A percentile compares a stretch with the other conserved stretches of the same genome.
phyloP scores from a whole-genome alignment of 2,888 invertebrate genomes.

The Invenusta paracnida region DNA sequence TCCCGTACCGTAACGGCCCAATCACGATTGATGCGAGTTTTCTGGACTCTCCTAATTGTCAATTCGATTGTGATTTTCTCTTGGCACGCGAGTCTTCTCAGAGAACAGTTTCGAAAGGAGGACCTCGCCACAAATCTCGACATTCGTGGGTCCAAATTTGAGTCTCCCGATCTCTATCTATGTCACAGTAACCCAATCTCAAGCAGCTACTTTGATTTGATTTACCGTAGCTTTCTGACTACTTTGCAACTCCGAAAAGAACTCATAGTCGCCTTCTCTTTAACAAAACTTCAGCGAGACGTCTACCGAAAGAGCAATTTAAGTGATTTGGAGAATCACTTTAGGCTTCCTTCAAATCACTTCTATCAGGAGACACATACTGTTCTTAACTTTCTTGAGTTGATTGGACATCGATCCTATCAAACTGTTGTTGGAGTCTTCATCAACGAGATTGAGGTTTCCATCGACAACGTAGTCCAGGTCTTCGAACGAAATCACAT shows the following conservation, averaged over 20 bases:
- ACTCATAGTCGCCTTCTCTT: too few species aligned
- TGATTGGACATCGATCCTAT: neutral
- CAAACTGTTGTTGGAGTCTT: neutral
- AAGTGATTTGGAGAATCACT: too few species aligned
- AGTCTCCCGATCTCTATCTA: neutral
- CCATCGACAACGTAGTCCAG: neutral
- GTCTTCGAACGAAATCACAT: neutral
- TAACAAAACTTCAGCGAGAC: constrained; percentile 12
- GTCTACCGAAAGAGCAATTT: too few species aligned
- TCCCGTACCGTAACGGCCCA: neutral
- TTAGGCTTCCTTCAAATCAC: neutral
- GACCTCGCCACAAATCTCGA: neutral
- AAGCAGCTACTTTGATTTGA: too few species aligned
- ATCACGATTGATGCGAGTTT: neutral
- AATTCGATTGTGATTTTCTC: neutral
- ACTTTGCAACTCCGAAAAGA: too few species aligned
- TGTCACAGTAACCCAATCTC: neutral
- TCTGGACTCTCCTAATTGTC: neutral
- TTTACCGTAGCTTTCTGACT: too few species aligned
- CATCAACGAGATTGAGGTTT: neutral
- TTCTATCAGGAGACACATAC: neutral
- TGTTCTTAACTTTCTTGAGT: neutral
- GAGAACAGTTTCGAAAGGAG: neutral
- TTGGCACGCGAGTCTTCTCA: neutral
- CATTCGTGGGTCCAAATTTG: neutral